phyloP scores from a whole-genome alignment of 2,888 invertebrate genomes.

The Spodoptera exigua region DNA sequence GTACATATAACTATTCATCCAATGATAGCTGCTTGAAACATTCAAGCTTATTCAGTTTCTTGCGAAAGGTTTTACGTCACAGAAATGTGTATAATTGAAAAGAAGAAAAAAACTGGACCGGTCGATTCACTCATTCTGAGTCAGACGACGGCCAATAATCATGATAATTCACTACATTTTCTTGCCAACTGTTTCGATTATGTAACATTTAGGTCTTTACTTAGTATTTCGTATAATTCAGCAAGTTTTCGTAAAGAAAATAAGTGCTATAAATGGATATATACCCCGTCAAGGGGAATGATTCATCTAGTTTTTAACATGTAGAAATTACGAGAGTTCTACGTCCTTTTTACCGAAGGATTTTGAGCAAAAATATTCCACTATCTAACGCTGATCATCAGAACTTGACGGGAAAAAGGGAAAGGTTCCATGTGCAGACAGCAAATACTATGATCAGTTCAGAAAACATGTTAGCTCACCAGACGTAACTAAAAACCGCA shows the following conservation, averaged over 20 bases:
- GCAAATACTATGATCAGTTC: conserved; percentile 13
- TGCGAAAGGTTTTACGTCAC: conserved; percentile 32
- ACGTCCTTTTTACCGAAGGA: conserved; percentile 2
- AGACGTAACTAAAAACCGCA: conserved; percentile 5
- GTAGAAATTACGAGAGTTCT: conserved; percentile 7
- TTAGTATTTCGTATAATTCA: conserved; percentile 11
- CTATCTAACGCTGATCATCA: background rate
- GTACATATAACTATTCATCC: too few species aligned
- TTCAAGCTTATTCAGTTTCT: conserved; percentile 29
- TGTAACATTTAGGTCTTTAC: conserved; percentile 18
- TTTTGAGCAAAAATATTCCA: conserved; percentile 3
- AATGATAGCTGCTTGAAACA: conserved; percentile 10
- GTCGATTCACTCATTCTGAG: conserved; percentile 35
- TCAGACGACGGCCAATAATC: conserved; percentile 38
- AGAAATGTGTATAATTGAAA: conserved; percentile 34
- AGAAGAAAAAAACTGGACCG: conserved; percentile 26
- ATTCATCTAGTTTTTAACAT: conserved; percentile 22
- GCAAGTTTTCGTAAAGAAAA: background rate
- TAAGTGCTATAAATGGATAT: conserved; percentile 16
- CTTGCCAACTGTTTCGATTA: conserved; percentile 46
- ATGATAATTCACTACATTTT: conserved; percentile 34
- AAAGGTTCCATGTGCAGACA: conserved; percentile 6
- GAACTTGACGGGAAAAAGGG: conserved; percentile 11
- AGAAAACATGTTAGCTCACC: conserved; percentile 13
- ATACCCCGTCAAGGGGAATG: background rate